Conservation (phyloP, 2,797 vertebrate genomes). For the Margarornis squamiger region DNA sequence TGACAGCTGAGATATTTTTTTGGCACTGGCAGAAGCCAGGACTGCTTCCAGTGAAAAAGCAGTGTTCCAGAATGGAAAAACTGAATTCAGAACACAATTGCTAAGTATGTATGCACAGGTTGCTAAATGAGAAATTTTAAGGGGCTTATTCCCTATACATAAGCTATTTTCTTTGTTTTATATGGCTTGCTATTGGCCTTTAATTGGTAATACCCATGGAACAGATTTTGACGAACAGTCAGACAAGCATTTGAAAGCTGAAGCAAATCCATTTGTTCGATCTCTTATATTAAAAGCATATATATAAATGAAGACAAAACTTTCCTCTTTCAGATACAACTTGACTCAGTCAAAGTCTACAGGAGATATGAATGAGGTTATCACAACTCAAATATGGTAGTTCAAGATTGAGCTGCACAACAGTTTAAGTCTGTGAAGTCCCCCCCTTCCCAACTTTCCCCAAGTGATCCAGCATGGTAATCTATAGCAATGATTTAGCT, state of each 20-base stretch:
- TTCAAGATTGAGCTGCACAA: not conserved
- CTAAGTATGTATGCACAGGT: not conserved
- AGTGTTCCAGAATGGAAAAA: not conserved
- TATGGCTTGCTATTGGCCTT: not conserved
- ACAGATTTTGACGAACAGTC: not conserved
- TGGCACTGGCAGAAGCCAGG: not conserved
- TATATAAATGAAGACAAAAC: not conserved
- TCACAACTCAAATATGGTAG: not conserved
- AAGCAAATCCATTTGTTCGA: not conserved
- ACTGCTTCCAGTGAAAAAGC: not conserved
- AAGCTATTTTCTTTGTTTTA: not conserved
- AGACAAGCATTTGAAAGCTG: not conserved
- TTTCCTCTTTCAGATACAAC: not conserved
- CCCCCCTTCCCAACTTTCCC: not conserved
- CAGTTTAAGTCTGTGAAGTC: not conserved
- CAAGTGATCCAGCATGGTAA: not conserved
- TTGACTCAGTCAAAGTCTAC: not conserved
- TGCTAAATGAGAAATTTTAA: not conserved
- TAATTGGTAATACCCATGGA: not conserved
- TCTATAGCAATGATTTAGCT: not conserved
- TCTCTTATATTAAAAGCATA: not conserved
- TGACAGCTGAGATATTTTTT: not conserved
- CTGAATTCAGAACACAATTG: not conserved
- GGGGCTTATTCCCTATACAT: not conserved
- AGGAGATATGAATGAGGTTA: not conserved